phyloP scores from a whole-genome alignment of 1,140 invertebrate genomes.

The Calycopis cecrops region DNA sequence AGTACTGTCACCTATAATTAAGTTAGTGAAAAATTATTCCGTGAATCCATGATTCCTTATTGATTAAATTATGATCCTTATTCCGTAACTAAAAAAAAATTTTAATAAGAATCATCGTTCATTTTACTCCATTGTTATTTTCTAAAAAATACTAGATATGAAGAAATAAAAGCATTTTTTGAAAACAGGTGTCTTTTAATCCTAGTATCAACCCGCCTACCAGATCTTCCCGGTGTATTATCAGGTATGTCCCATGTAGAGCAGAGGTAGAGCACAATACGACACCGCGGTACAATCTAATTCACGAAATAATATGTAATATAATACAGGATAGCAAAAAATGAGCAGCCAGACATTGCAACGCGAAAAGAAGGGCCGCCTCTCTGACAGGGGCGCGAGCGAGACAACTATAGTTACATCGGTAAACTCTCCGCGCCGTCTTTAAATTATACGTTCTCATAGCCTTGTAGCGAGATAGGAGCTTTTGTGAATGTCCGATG shows the following conservation, averaged over 20 bases:
- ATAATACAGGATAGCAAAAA: constrained; percentile 68
- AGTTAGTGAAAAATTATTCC: no score
- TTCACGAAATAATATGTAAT: constrained; percentile 73
- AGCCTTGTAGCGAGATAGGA: constrained; percentile 54
- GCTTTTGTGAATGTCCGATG: constrained; percentile 31
- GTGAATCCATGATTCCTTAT: no score
- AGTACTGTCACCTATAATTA: no score
- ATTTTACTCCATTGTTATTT: no score
- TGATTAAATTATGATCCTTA: no score
- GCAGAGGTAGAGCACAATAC: constrained; percentile 47
- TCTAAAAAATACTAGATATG: no score
- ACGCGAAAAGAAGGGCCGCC: constrained; percentile 44
- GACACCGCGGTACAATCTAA: constrained; percentile 68
- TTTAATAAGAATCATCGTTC: no score
- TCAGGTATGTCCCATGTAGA: constrained; percentile 43
- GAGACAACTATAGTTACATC: constrained; percentile 39
- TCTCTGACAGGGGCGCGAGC: constrained; percentile 31
- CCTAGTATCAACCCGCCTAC: constrained; percentile 42
- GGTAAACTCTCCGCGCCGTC: constrained; percentile 47
- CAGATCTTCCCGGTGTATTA: constrained; percentile 41
- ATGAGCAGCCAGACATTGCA: constrained; percentile 55
- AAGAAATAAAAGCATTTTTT: neutral
- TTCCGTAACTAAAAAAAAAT: neutral
- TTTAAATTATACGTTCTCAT: constrained; percentile 75
- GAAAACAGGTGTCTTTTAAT: constrained; percentile 17